Conservation (phyloP, 1,140 invertebrate species). For the Pseudomyrmex cubaensis region DNA sequence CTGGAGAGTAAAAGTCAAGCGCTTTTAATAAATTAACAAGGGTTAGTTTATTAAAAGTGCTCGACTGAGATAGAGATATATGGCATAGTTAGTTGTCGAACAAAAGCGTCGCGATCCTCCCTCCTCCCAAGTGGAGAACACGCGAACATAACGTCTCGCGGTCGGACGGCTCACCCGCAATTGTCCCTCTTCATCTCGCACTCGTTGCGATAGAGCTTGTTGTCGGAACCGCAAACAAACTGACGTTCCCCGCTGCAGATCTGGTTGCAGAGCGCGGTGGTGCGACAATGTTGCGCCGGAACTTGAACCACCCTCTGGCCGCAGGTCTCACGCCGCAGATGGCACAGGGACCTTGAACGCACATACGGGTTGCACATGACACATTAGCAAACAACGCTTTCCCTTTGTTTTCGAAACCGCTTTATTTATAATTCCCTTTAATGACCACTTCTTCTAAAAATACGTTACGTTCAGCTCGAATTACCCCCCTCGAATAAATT, state of each 20-base stretch:
- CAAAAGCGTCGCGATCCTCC: background rate
- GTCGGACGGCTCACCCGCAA: conserved; percentile 89
- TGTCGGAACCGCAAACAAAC: conserved; percentile 96
- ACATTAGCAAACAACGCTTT: background rate
- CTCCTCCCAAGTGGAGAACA: background rate
- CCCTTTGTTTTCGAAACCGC: background rate
- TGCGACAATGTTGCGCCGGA: conserved; percentile 91
- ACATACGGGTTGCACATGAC: conserved; percentile 24
- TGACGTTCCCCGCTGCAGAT: conserved; percentile 90
- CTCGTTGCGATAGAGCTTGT: conserved; percentile 95
- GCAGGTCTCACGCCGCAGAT: conserved; percentile 93
- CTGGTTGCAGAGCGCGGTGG: conserved; percentile 92
- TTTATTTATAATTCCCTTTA: background rate
- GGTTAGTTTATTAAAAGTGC: background rate
- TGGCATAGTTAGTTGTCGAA: background rate
- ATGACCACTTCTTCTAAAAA: background rate
- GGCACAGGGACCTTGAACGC: conserved; percentile 91
- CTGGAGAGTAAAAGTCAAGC: too few relatives aligned
- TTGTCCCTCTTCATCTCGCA: conserved; percentile 97
- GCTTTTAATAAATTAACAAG: too few relatives aligned
- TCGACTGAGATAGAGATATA: background rate
- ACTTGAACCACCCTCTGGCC: conserved; percentile 93
- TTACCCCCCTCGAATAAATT: background rate
- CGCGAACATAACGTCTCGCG: conserved; percentile 38
- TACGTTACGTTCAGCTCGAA: background rate